Base-by-base conservation (phyloP, 2,888 invertebrate genomes). In the Amblyjoppa proteus region DNA sequence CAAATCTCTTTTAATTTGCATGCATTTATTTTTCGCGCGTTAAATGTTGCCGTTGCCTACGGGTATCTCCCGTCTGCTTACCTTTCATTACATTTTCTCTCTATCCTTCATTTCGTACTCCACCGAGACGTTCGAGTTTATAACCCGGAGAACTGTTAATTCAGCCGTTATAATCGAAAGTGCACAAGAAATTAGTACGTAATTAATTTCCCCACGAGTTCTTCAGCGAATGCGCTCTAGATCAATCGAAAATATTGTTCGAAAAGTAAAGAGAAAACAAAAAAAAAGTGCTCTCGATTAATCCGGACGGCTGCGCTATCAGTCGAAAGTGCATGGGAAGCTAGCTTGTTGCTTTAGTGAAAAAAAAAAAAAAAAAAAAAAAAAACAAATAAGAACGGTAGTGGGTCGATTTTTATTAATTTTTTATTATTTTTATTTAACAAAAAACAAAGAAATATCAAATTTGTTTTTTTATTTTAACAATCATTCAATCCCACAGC, bases 401-500 rank as follows among this genome's bases (percentile, higher is more conserved):
- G 56, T 45, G 28, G 34, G 71, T 38, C n/a, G 34, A 25, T 51
- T 56, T 45, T 7, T 11, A 25, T 68, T 58, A 53, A 64, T 73
- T 79, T 78, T 70, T 34, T 41, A 49, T 73, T 28, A 53, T n/a
- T 70, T 13, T 25, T 20, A 49, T 83, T 68, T 11, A 41, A 41
- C 41, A 41, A 20, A 20, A 20, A 20, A 20, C 20, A 20, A 20
- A 9, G 7, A 3, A 11, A 41, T 11, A 1, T 11, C 11, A 41
- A 11, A 5, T 9, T 51, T 61, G 9, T 28, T 31, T 78, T 9
- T 51, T 61, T 13, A 20, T 31, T 78, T 74, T 51, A 64, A 81
- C 66, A 45, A 53, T 87, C 79, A 77, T 87, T 87, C 77, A 77
- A 89, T 87, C 86, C 95, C 95, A 87, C 95, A 98, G 98, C 94